These are phyloP conservation scores for Phycodurus eques DNA, from an alignment of 2,113 vertebrate genomes.

Conservation along the genomic window DNA sequence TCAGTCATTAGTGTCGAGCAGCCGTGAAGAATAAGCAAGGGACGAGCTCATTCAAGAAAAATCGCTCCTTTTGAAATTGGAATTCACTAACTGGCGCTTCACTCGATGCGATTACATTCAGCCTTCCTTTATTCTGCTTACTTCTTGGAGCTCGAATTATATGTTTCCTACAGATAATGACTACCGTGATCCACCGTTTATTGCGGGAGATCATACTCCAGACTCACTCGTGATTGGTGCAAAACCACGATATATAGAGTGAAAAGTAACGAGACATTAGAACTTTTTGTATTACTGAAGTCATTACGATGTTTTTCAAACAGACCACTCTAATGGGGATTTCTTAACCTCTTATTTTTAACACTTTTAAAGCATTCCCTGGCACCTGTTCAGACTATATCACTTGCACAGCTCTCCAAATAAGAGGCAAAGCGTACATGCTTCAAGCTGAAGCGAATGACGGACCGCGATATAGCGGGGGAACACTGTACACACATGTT, in stretches of 20 bases:
- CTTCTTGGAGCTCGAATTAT: not conserved
- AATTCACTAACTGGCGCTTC: not conserved
- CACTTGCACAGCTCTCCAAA: no score
- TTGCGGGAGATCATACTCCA: no score
- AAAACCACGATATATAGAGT: no score
- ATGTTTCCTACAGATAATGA: not conserved
- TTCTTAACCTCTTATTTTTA: not conserved
- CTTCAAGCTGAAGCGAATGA: not conserved
- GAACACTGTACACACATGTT: not conserved
- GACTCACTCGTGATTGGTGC: no score
- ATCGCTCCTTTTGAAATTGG: not conserved
- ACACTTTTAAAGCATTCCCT: not conserved
- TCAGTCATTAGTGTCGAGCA: not conserved
- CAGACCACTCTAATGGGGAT: not conserved
- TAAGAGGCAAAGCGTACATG: no score
- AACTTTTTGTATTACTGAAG: no score
- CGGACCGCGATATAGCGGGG: not conserved
- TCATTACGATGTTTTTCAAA: no score
- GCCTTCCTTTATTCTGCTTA: not conserved
- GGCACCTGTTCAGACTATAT: no score
- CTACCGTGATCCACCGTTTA: no score
- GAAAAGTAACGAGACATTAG: no score
- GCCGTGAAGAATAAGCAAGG: no score
- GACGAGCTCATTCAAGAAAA: not conserved
- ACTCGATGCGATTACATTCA: not conserved